Conservation (phyloP, 2,113 vertebrate species). For the Aegithalos caudatus region DNA sequence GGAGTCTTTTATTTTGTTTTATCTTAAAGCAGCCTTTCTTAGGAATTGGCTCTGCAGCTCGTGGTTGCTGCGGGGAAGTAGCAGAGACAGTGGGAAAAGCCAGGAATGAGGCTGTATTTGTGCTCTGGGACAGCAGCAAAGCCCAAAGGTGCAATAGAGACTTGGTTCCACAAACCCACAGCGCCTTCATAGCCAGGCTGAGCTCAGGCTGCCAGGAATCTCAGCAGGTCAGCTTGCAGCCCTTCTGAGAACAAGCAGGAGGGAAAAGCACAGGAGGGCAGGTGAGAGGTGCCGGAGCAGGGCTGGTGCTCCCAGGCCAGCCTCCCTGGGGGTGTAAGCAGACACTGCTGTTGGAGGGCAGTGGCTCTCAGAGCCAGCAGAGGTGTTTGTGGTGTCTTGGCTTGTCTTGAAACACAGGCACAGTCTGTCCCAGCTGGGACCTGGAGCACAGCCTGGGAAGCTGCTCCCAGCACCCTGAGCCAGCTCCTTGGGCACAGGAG, state of each 20-base stretch:
- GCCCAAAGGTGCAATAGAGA: neutral
- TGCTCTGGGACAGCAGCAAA: neutral
- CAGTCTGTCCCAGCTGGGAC: rapidly evolving
- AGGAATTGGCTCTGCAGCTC: neutral
- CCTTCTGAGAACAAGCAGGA: neutral
- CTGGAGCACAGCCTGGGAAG: neutral
- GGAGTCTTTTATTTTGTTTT: neutral
- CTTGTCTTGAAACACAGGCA: neutral
- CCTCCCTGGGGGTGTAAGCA: neutral
- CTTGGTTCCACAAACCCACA: neutral
- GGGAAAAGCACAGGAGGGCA: neutral
- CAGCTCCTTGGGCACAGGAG: neutral
- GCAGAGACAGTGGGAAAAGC: neutral
- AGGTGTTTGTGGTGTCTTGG: neutral
- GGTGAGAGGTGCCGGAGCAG: neutral
- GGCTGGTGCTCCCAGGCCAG: neutral
- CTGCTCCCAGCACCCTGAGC: neutral
- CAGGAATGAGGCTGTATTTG: neutral
- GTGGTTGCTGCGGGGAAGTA: neutral
- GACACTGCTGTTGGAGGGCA: neutral
- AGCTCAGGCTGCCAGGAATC: neutral
- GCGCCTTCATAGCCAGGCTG: neutral
- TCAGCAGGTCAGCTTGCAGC: neutral
- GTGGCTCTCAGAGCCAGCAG: neutral
- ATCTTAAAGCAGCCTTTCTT: neutral